Conservation (phyloP, 2,797 vertebrate species). For the Tokudaia tokunoshimensis region DNA sequence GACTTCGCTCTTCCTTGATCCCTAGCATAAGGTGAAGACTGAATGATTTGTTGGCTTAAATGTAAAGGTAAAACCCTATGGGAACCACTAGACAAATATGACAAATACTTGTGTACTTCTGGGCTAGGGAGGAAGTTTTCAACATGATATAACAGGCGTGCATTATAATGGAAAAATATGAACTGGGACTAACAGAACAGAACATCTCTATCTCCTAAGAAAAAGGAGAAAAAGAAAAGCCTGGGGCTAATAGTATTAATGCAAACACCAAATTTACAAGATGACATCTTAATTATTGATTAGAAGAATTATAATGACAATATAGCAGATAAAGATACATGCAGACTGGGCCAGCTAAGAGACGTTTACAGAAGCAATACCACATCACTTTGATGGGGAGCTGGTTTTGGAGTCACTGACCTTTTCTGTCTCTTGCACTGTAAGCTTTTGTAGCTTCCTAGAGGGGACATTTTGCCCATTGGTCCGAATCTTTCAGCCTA, state of each 20-base stretch:
- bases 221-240: neutral
- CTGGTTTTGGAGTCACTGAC: neutral
- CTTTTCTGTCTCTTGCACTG: too few relatives aligned
- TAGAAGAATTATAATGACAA: neutral
- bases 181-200: neutral
- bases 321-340: neutral
- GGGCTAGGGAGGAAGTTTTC: neutral
- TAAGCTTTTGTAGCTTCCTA: neutral
- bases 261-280: neutral
- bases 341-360: neutral
- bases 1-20: neutral
- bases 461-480: neutral
- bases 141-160: neutral
- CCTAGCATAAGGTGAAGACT: neutral
- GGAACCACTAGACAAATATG: neutral
- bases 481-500: neutral
- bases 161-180: neutral
- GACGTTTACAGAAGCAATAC: neutral
- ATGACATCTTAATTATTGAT: neutral
- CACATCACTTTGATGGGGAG: too few relatives aligned
- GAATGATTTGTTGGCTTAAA: neutral
- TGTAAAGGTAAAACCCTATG: neutral
- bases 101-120: neutral
- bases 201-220: neutral
- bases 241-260: neutral